Evolutionary conservation across 23 tunicate genomes (phyloP).

Genomic region (Phallusia fumigata): DNA sequence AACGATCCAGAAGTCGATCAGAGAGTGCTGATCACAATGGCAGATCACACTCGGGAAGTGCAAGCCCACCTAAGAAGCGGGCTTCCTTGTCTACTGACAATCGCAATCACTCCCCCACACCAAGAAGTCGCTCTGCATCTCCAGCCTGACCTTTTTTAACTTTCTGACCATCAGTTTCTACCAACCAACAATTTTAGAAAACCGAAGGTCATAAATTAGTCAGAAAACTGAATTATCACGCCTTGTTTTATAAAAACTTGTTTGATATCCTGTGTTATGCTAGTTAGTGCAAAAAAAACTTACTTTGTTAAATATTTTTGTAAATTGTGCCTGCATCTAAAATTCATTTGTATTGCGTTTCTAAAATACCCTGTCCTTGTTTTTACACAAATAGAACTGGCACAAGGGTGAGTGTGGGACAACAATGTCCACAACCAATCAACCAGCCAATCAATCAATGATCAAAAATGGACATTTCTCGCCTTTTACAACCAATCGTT

Average conservation of each 20-base stretch:
- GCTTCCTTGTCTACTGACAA: slow-evolving; percentile 11
- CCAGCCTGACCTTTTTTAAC: slow-evolving; percentile 17
- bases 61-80: neutral
- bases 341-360: neutral
- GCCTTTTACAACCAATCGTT: slow-evolving; percentile 1
- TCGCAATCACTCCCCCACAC: slow-evolving; percentile 21
- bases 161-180: neutral
- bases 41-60: slow-evolving; percentile 21
- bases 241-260: neutral
- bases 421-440: slow-evolving; percentile 7
- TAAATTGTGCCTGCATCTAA: neutral
- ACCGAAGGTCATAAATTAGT: too few species aligned
- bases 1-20: neutral
- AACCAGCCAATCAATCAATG: slow-evolving; percentile 25
- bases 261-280: neutral
- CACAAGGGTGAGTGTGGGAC: neutral
- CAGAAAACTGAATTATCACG: too few species aligned
- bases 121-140: slow-evolving; percentile 53
- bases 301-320: neutral
- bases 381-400: slow-evolving; percentile 7
- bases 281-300: too few species aligned
- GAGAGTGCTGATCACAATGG: neutral
- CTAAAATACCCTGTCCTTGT: slow-evolving; percentile 8
- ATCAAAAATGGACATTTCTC: neutral
- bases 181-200: too few species aligned